phyloP scores from a whole-genome alignment of 1,140 invertebrate genomes.

The Aphis gossypii region DNA sequence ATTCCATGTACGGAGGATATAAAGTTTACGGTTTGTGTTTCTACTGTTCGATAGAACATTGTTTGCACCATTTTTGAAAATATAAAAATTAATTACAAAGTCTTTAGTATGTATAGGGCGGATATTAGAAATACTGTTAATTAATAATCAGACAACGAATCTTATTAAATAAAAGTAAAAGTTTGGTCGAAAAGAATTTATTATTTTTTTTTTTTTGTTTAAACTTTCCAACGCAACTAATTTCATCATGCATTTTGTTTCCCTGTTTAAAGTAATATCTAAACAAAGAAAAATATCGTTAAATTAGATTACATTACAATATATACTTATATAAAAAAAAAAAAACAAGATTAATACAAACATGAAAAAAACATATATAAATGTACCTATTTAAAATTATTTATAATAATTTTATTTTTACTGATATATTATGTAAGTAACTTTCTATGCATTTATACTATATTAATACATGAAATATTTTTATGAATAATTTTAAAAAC shows the following conservation, averaged over 20 bases:
- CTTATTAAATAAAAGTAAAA: not conserved
- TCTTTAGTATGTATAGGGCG: not conserved
- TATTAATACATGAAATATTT: not conserved
- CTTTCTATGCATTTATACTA: not conserved
- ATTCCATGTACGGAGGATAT: not conserved
- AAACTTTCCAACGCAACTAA: not conserved
- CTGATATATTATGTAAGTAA: not conserved
- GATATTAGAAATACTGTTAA: not conserved
- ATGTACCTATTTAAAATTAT: no score
- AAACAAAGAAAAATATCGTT: not conserved
- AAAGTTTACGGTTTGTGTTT: not conserved
- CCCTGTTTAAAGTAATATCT: not conserved
- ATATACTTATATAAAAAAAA: not conserved
- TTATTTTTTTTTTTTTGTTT: not conserved
- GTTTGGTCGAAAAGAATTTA: not conserved
- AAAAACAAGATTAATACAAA: not conserved
- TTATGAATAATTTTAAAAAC: not conserved
- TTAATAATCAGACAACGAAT: not conserved
- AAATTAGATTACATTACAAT: not conserved
- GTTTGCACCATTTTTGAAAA: constrained; percentile 2
- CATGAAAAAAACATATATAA: no score
- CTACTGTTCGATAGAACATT: not conserved
- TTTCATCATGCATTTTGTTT: not conserved
- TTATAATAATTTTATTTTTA: not conserved
- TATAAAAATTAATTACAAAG: not conserved